Base-by-base conservation (phyloP, 1,140 invertebrate genomes). In the Drosophila burlai region DNA sequence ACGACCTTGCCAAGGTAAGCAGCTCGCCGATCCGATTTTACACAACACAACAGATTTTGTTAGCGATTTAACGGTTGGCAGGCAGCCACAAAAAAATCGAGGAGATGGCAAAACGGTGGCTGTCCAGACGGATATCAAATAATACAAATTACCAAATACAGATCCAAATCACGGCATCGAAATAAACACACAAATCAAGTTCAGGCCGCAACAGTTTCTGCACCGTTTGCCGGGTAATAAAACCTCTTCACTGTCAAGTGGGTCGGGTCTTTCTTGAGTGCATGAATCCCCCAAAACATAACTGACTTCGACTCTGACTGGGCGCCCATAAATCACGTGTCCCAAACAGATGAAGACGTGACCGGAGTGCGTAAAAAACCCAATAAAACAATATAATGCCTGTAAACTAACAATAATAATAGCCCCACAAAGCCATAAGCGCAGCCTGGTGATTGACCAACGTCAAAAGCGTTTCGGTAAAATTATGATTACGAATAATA, bases 261-360 rank as follows among this genome's bases (percentile, higher is more conserved):
- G 55, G 49, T 40, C 36, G 46, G 43, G 55, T 52, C 61, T 49
- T 24, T 36, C 45, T 24, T 7, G 36, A 43, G 29, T 45, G 64
- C 50, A 69, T 55, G 45, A 57, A 16, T 38, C 34, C 52, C 34
- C 21, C 3, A 26, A 16, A 46, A 24, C 16, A 57, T 46, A 40
- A 57, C 52, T 24, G 63, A 61, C 60, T 69, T 10, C 15, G 58
- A 65, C 68, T 79, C 31, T 57, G 55, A 18, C 36, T 29, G 65
- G 73, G 59, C 58, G 76, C 38, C 63, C 73, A 67, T 89, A 89
- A 84, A 84, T 87, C 83, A 89, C 69, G 77, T 89, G 81, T 64
- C 68, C 45, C 64, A 58, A 67, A 66, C 64, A 78, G 60, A 80
- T 83, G 59, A 57, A 84, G 77, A 78, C 84, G 84, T 89, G 81